Evolutionary conservation across 2,797 vertebrate species (phyloP).

Genomic region (Gymnocypris eckloni): DNA sequence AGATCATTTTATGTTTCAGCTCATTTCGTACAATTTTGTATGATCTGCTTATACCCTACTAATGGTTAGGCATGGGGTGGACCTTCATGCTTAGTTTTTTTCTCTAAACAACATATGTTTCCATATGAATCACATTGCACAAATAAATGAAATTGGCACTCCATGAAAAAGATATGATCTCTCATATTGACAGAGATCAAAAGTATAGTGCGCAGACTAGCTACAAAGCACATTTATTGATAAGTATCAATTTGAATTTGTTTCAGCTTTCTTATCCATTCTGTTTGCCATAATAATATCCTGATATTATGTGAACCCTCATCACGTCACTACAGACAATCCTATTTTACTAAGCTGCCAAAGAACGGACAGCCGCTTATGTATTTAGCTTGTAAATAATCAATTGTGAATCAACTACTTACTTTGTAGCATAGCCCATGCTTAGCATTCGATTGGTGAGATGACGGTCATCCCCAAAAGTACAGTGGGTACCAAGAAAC

Average conservation of each 20-base stretch:
- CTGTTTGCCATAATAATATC: neutral
- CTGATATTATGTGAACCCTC: neutral
- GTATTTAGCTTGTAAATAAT: neutral
- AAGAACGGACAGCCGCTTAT: neutral
- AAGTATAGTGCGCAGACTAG: neutral
- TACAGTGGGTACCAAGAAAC: slow-evolving; percentile 89
- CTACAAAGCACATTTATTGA: neutral
- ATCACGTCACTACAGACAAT: neutral
- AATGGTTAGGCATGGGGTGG: neutral
- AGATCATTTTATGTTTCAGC: neutral
- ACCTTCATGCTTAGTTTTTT: neutral
- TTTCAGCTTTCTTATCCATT: neutral
- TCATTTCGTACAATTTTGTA: neutral
- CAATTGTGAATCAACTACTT: slow-evolving; percentile 60
- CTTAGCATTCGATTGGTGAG: slow-evolving; percentile 92
- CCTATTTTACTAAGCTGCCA: neutral
- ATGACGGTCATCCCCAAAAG: slow-evolving; percentile 90
- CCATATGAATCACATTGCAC: neutral
- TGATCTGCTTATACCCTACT: neutral
- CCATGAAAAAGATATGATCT: neutral
- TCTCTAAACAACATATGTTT: neutral
- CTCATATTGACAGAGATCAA: neutral
- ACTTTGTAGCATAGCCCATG: slow-evolving; percentile 92
- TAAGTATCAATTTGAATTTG: neutral
- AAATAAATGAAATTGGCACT: neutral